Conservation (phyloP, 2,113 vertebrate species). For the Tangachromis dhanisi region DNA sequence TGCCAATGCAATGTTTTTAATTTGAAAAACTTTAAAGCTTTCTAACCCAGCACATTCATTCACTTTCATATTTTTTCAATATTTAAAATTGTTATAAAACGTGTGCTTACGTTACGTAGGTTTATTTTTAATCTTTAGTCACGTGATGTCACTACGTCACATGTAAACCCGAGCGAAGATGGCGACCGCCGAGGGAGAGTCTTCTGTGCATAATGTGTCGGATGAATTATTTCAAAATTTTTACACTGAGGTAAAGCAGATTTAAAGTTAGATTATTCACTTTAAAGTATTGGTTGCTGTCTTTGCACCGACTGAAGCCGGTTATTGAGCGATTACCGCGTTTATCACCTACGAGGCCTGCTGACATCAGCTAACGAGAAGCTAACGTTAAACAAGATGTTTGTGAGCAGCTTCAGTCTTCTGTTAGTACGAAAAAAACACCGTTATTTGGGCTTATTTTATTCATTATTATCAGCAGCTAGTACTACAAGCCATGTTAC, state of each 20-base stretch:
- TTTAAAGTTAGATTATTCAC: fast-evolving
- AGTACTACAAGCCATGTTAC: not conserved
- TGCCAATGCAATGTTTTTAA: not conserved
- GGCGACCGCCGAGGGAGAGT: constrained; percentile 69
- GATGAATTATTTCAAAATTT: constrained; percentile 75
- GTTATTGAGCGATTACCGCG: fast-evolving
- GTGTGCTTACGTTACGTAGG: not conserved
- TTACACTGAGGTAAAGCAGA: constrained; percentile 65
- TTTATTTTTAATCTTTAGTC: not conserved
- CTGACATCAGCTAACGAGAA: not conserved
- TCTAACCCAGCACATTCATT: not conserved
- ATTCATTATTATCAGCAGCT: not conserved
- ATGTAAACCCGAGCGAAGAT: constrained; percentile 56
- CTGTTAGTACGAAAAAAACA: too few species aligned
- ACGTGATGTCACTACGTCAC: constrained; percentile 51
- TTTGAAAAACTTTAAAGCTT: not conserved
- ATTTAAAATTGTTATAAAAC: not conserved
- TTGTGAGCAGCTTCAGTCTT: not conserved
- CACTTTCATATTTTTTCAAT: not conserved
- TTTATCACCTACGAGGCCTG: not conserved
- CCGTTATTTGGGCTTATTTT: not conserved
- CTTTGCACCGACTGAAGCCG: not conserved
- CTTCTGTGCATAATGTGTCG: constrained; percentile 36
- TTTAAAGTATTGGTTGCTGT: fast-evolving
- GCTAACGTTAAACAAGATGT: constrained; percentile 14